These are phyloP conservation scores for Rhinella marina DNA, from an alignment of 2,797 vertebrate species.

Conservation along the genomic window DNA sequence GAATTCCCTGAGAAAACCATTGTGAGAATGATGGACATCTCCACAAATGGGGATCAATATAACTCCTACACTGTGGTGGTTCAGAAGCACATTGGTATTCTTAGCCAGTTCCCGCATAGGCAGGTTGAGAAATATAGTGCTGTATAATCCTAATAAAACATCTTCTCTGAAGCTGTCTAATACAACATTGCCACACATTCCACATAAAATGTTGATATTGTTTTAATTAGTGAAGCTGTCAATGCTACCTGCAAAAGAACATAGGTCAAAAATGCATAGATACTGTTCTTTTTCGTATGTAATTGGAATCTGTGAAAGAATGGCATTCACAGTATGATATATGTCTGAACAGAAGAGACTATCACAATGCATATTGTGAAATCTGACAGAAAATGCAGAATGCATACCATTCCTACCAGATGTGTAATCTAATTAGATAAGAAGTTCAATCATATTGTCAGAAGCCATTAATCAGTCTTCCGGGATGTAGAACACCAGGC, in stretches of 20 bases:
- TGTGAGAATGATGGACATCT: too few species aligned
- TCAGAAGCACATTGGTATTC: neutral
- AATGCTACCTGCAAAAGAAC: neutral
- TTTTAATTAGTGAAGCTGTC: slow-evolving; percentile 6
- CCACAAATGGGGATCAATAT: too few species aligned
- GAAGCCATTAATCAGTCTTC: slow-evolving; percentile 81
- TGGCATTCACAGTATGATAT: slow-evolving; percentile 42
- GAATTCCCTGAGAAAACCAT: too few species aligned
- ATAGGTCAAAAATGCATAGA: slow-evolving; percentile 33
- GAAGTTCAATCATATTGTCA: slow-evolving; percentile 79
- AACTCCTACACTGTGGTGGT: too few species aligned
- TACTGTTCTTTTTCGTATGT: slow-evolving; percentile 15
- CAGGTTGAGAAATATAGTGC: too few species aligned
- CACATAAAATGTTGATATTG: slow-evolving; percentile 1
- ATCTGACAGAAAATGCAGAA: slow-evolving; percentile 74
- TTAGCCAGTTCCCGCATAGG: too few species aligned
- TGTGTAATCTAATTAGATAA: slow-evolving; percentile 80
- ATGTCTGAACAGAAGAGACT: slow-evolving; percentile 65
- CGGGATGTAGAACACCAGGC: slow-evolving; percentile 70
- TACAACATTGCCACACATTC: neutral
- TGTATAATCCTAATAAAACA: neutral
- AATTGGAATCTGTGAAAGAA: slow-evolving; percentile 57
- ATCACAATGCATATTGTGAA: slow-evolving; percentile 72
- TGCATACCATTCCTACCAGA: slow-evolving; percentile 75
- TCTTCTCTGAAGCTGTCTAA: neutral